Conservation (phyloP, 1,140 invertebrate species). For the Xylocopa sonorina region DNA sequence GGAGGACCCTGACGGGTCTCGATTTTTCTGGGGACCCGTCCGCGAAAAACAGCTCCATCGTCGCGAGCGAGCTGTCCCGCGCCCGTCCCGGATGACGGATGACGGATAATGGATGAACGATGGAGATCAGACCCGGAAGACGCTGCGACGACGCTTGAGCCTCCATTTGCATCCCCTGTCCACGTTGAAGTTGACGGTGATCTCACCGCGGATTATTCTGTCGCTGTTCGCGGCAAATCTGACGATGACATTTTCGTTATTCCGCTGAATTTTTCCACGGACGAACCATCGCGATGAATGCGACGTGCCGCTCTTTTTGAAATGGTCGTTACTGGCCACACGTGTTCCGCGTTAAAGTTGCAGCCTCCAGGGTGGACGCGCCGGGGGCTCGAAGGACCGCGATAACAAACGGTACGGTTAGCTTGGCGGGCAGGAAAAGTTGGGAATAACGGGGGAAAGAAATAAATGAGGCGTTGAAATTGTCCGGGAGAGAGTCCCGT, state of each 20-base stretch:
- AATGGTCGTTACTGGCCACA: no score
- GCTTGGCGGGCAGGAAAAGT: no score
- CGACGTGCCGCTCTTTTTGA: no score
- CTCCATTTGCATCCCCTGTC: slow-evolving; percentile 45
- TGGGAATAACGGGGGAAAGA: background rate
- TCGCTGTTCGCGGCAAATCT: background rate
- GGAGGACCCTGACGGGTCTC: background rate
- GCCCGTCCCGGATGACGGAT: slow-evolving; percentile 42
- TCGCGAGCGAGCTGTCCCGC: slow-evolving; percentile 11
- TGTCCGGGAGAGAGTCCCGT: no score
- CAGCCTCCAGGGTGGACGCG: no score
- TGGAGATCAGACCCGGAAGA: slow-evolving; percentile 48
- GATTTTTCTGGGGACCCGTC: slow-evolving; percentile 5
- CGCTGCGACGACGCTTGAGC: background rate
- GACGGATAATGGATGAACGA: slow-evolving; percentile 58
- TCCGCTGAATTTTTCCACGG: no score
- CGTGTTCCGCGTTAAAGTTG: no score
- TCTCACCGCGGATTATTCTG: background rate
- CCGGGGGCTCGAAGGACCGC: no score
- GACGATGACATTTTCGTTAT: no score
- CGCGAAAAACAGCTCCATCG: slow-evolving; percentile 25
- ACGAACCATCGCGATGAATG: no score
- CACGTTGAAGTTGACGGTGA: slow-evolving; percentile 16
- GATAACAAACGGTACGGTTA: no score
- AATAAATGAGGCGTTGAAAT: slow-evolving; percentile 8